These are phyloP conservation scores for Hymenochirus boettgeri DNA, from an alignment of 2,113 vertebrate species.

Conservation along the genomic window DNA sequence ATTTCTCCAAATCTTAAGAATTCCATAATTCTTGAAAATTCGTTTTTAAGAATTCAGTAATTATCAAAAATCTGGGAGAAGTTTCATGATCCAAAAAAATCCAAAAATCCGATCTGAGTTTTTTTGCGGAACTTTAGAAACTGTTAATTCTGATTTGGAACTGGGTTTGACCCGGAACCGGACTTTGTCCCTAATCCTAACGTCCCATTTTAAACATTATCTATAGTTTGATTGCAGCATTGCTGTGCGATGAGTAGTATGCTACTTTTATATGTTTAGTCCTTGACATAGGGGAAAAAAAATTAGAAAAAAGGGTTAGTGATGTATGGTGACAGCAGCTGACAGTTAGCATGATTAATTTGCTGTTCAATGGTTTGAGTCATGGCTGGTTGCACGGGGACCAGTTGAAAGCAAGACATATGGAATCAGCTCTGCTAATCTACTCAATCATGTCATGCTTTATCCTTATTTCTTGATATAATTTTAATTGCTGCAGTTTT, in stretches of 20 bases:
- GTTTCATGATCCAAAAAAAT: too few species aligned
- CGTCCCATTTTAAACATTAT: conserved; percentile 23
- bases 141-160: too few species aligned
- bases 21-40: too few species aligned
- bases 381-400: conserved; percentile 36
- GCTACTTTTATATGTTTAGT: conserved; percentile 16
- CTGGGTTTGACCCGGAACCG: too few species aligned
- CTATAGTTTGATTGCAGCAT: conserved; percentile 32
- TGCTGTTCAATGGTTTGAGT: conserved; percentile 37
- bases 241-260: conserved; percentile 14
- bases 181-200: too few species aligned
- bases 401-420: conserved; percentile 36
- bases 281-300: conserved; percentile 31
- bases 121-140: too few species aligned
- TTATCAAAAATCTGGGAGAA: too few species aligned
- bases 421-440: conserved; percentile 34
- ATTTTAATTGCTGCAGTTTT: conserved; percentile 42
- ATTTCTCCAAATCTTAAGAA: too few species aligned
- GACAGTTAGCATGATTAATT: conserved; percentile 44
- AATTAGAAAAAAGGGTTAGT: conserved; percentile 30
- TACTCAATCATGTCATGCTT: conserved; percentile 44
- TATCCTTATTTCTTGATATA: conserved; percentile 38
- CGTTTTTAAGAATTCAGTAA: too few species aligned
- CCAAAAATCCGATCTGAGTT: too few species aligned
- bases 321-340: conserved; percentile 37